Conservation (phyloP, 2,888 invertebrate genomes). For the Cheilosia variabilis region DNA sequence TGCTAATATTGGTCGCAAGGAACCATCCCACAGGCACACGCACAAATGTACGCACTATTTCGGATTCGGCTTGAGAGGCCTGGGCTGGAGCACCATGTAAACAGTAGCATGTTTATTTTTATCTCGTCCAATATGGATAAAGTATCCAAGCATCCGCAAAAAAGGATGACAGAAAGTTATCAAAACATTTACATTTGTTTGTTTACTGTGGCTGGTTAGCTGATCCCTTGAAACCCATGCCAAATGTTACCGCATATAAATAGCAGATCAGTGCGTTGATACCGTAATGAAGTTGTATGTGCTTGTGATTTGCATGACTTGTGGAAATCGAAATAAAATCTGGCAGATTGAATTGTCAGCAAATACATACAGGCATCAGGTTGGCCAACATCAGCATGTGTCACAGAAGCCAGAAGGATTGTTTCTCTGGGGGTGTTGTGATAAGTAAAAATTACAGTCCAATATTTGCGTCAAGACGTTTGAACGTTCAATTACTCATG, state of each 20-base stretch:
- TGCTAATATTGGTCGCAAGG: slow-evolving; percentile 67
- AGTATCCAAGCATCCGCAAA: slow-evolving; percentile 50
- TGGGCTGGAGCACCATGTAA: slow-evolving; percentile 31
- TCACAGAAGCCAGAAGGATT: no score
- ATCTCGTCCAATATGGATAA: slow-evolving; percentile 54
- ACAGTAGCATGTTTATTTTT: slow-evolving; percentile 69
- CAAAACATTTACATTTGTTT: slow-evolving; percentile 60
- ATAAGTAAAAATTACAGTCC: no score
- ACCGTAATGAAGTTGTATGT: slow-evolving; percentile 37
- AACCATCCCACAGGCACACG: slow-evolving; percentile 19
- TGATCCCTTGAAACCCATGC: slow-evolving; percentile 56
- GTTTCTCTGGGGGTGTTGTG: no score
- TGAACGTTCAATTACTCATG: no score
- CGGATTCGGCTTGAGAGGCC: neutral
- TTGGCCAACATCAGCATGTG: no score
- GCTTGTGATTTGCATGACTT: slow-evolving; percentile 28
- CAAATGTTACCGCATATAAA: slow-evolving; percentile 59
- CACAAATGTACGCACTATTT: slow-evolving; percentile 44
- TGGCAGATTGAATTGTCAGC: neutral
- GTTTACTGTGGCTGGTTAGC: slow-evolving; percentile 32
- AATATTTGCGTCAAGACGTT: no score
- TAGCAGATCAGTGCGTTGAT: slow-evolving; percentile 45
- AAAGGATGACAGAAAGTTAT: slow-evolving; percentile 64
- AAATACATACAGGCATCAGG: no score
- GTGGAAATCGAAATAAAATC: slow-evolving; percentile 14